Conservation (phyloP, 2,797 vertebrate genomes). For the Erpetoichthys calabaricus region DNA sequence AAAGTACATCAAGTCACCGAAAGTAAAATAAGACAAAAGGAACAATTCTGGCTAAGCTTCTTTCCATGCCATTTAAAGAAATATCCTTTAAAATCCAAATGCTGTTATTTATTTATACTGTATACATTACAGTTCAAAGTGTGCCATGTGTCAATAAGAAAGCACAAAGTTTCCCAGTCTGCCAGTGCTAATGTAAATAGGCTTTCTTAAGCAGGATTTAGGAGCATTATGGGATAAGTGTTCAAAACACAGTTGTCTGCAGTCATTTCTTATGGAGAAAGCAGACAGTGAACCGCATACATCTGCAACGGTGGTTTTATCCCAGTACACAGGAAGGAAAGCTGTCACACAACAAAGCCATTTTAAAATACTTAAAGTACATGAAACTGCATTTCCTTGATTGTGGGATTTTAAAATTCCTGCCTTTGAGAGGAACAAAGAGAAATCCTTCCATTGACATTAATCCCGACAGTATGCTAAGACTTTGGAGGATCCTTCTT, state of each 20-base stretch:
- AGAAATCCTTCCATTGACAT: slow-evolving; percentile 5
- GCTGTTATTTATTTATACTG: no score
- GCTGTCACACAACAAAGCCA: not conserved
- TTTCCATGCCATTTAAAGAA: no score
- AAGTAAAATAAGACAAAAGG: no score
- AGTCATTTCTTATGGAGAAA: no score
- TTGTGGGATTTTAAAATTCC: not conserved
- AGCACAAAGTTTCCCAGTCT: not conserved
- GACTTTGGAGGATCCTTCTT: slow-evolving; percentile 29
- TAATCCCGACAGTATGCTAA: slow-evolving; percentile 21
- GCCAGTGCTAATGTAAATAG: not conserved
- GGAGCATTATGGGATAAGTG: slow-evolving; percentile 15
- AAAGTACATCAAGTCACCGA: no score
- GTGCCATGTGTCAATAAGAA: not conserved
- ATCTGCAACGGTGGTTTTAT: no score
- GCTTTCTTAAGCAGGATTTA: slow-evolving; percentile 7
- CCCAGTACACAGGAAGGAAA: no score
- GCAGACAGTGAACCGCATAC: no score
- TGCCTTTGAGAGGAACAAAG: slow-evolving; percentile 10
- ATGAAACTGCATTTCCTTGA: not conserved
- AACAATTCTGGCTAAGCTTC: no score
- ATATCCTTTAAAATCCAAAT: no score
- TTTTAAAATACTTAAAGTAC: slow-evolving; percentile 8
- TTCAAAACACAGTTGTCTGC: slow-evolving; percentile 9
- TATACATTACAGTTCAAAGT: no score